phyloP scores from a whole-genome alignment of 2,113 vertebrate species.

The Jacana jacana region DNA sequence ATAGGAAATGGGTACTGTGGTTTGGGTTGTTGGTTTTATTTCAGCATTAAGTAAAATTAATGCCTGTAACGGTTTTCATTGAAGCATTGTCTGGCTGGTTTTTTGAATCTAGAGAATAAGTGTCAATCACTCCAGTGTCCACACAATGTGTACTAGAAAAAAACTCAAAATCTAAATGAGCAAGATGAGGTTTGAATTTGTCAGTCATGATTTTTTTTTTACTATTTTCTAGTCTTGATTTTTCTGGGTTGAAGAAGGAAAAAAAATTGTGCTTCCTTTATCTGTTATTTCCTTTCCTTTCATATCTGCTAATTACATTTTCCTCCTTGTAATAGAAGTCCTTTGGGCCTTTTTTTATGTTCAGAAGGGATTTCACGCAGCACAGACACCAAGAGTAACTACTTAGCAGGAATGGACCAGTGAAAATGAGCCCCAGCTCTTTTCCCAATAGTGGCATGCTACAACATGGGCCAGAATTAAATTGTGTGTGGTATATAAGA shows the following conservation, averaged over 20 bases:
- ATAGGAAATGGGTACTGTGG: background rate
- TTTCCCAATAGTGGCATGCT: background rate
- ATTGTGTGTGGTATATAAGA: background rate
- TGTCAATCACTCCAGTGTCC: background rate
- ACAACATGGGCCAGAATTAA: background rate
- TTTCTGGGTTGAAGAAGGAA: background rate
- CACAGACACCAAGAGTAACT: background rate
- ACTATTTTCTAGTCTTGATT: background rate
- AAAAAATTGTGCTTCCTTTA: background rate
- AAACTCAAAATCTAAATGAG: background rate
- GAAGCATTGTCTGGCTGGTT: background rate
- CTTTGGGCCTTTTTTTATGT: background rate
- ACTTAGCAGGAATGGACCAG: background rate
- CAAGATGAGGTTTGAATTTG: background rate
- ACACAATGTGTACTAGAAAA: background rate
- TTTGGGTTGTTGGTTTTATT: background rate
- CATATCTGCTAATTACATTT: background rate
- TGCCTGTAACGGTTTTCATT: background rate
- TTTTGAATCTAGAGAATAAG: background rate
- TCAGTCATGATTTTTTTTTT: background rate
- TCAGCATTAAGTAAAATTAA: background rate
- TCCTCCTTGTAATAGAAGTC: background rate
- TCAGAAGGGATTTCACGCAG: background rate
- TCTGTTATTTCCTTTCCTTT: background rate
- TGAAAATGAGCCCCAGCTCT: background rate